Percentiles rank a stretch among this genome's conserved stretches.
These are phyloP conservation scores for Drosophila hydei DNA, from an alignment of 1,140 invertebrate species.

Conservation along the genomic window DNA sequence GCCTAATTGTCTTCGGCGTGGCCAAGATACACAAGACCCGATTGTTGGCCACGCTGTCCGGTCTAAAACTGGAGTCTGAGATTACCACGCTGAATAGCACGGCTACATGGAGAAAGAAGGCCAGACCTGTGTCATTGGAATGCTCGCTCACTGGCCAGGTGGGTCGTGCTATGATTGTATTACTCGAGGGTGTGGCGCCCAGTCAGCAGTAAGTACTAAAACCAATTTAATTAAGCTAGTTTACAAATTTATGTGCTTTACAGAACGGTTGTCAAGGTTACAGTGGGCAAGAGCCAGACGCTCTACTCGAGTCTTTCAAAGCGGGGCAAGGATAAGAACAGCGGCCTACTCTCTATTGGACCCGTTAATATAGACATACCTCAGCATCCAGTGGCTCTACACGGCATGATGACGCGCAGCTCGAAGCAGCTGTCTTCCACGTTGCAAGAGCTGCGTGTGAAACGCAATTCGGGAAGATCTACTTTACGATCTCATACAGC, in stretches of 20 bases:
- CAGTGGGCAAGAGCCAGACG: constrained; percentile 95
- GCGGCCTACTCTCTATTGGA: constrained; percentile 93
- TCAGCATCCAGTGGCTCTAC: constrained; percentile 97
- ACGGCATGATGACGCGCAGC: constrained; percentile 98
- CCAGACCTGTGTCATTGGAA: constrained; percentile 87
- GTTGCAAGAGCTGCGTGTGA: constrained; percentile 92
- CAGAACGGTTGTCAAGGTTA: constrained; percentile 96
- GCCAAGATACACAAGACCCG: constrained; percentile 94
- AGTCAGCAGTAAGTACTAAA: constrained; percentile 89
- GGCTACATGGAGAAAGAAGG: constrained; percentile 82
- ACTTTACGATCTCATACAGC: constrained; percentile 85
- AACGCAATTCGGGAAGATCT: constrained; percentile 90
- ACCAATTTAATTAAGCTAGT: neutral
- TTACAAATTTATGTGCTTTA: constrained; percentile 6
- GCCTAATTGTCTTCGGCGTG: constrained; percentile 90
- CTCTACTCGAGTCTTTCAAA: constrained; percentile 93
- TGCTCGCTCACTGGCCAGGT: constrained; percentile 95
- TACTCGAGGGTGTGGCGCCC: constrained; percentile 94
- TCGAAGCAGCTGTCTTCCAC: constrained; percentile 97
- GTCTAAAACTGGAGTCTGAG: constrained; percentile 88
- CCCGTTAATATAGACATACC: constrained; percentile 97
- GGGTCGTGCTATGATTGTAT: constrained; percentile 95
- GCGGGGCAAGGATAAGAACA: constrained; percentile 93
- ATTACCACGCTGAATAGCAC: constrained; percentile 82
- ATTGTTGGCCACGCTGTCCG: constrained; percentile 94